These are phyloP conservation scores for Ommatoiulus sabulosus DNA, from an alignment of 2,888 invertebrate genomes.

Conservation along the genomic window DNA sequence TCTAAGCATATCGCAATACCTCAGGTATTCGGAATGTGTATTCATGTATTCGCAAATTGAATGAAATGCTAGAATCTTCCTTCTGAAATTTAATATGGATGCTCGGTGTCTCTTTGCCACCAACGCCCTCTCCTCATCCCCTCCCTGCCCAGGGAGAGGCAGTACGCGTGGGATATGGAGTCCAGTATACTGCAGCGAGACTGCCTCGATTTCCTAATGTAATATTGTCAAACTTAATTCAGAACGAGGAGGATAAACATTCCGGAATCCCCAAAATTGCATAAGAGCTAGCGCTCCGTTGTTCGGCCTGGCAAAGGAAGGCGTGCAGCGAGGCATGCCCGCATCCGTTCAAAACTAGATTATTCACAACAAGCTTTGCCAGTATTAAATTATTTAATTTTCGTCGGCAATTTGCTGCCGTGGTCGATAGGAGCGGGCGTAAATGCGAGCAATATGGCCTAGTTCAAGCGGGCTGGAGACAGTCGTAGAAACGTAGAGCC, in stretches of 20 bases:
- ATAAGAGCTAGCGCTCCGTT: not conserved
- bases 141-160: not conserved
- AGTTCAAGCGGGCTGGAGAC: slow-evolving; percentile 49
- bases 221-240: slow-evolving; percentile 55
- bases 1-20: not conserved
- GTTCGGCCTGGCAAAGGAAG: not conserved
- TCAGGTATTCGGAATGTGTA: not conserved
- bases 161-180: not conserved
- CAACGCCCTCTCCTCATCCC: not conserved
- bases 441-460: slow-evolving; percentile 55
- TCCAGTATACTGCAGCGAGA: not conserved
- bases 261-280: slow-evolving; percentile 48
- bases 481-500: slow-evolving; percentile 38
- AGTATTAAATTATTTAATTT: slow-evolving; percentile 63
- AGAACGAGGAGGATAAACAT: slow-evolving; percentile 49
- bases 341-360: slow-evolving; percentile 59
- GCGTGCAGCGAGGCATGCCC: not conserved
- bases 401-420: slow-evolving; percentile 57
- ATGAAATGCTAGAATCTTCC: slow-evolving; percentile 32
- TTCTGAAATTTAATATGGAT: slow-evolving; percentile 9
- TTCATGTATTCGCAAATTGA: slow-evolving; percentile 10
- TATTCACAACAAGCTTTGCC: slow-evolving; percentile 61
- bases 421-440: slow-evolving; percentile 68
- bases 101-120: not conserved
- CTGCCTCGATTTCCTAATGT: slow-evolving; percentile 50